Base-by-base conservation (phyloP, 2,888 invertebrate genomes). In the Tyria jacobaeae region DNA sequence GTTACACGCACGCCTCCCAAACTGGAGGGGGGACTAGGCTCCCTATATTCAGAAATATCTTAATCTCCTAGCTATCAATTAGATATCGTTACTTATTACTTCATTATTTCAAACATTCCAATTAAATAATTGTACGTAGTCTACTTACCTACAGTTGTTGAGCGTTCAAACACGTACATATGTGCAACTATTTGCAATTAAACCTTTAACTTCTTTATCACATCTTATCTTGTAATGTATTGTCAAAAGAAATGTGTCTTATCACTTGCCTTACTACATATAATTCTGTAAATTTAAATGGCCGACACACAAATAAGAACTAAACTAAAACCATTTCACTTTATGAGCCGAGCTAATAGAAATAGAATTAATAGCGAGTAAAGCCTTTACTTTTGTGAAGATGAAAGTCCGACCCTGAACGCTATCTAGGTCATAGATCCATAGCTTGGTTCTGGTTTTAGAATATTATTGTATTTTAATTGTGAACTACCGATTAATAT, bases 31-130 rank as follows among this genome's bases (percentile, higher is more conserved):
- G n/a, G n/a, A n/a, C n/a, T n/a, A n/a, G n/a, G n/a, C n/a, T n/a
- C n/a, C n/a, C n/a, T n/a, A n/a, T n/a, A n/a, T n/a, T n/a, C n/a
- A n/a, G 24, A 15, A 25, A 37, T 37, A 52, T 52, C 35, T n/a
- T 52, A 34, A 50, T 50, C 50, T 17, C 3, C 50, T 34, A 34
- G 24, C 5, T 52, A 37, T 52, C 52, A 52, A 37, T 37, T 7
- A 35, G 37, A 52, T 37, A 52, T 35, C 51, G 17, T 2, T 37
- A 14, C 6, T 51, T 35, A 17, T 49, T 49, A n/a, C 5, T 27
- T 12, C 4, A 14, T 49, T 14, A 34, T 34, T 50, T 34, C 35
- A 51, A 51, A 35, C 21, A 51, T 24, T 24, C 14, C 6, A 31
- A 17, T 14, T 37, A 35, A 52, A 52, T 52, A 2, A 24, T 37